A percentile compares a stretch with the other conserved stretches of the same genome.
Evolutionary conservation across 2,888 invertebrate species (phyloP).

Genomic region (Diarsia rubi): DNA sequence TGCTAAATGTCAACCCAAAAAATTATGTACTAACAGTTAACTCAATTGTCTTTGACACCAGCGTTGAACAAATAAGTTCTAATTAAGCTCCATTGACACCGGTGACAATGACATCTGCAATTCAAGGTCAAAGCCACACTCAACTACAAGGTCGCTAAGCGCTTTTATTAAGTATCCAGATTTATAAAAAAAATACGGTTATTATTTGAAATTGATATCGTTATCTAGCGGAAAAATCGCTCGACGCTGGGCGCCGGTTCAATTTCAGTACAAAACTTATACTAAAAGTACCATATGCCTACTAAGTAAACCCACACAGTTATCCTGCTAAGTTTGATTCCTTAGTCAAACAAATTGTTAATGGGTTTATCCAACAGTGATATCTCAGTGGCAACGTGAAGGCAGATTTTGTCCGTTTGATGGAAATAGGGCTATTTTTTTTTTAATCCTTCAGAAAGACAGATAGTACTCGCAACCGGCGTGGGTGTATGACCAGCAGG

Average conservation of each 20-base stretch:
- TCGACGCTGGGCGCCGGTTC: not conserved
- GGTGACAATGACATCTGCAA: not conserved
- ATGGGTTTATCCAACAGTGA: not conserved
- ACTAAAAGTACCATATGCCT: not conserved
- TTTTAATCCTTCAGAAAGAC: too few relatives aligned
- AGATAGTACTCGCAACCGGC: too few relatives aligned
- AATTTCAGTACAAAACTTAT: not conserved
- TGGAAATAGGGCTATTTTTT: too few relatives aligned
- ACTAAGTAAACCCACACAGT: not conserved
- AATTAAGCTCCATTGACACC: not conserved
- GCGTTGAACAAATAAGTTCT: not conserved
- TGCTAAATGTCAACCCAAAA: not conserved
- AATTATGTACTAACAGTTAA: not conserved
- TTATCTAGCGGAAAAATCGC: slow-evolving; percentile 39
- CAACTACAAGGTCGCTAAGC: not conserved
- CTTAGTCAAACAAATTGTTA: not conserved
- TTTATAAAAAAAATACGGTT: slow-evolving; percentile 35
- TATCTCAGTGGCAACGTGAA: not conserved
- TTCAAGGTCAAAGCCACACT: slow-evolving; percentile 11
- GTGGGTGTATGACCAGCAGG: too few relatives aligned
- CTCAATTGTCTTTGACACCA: not conserved
- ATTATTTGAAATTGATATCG: slow-evolving; percentile 44
- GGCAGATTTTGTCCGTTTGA: not conserved
- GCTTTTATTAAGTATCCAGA: slow-evolving; percentile 9
- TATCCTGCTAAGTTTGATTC: not conserved